These are phyloP conservation scores for Actinostola sp. DNA, from an alignment of 92 coral and sea anemone species.

Conservation along the genomic window DNA sequence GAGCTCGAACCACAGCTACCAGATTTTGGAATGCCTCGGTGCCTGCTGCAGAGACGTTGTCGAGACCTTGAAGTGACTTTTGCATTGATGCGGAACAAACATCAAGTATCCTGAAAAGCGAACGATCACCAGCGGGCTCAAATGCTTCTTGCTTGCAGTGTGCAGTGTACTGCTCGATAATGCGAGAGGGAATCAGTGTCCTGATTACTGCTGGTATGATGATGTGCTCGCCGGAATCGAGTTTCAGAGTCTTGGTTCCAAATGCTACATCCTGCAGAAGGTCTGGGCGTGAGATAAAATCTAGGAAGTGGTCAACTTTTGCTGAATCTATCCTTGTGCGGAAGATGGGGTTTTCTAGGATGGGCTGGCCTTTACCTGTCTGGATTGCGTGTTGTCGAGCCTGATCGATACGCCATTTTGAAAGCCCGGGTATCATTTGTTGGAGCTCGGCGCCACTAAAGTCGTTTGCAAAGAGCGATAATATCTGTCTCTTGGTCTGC, in stretches of 20 bases:
- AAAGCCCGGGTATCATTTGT: constrained; percentile 33
- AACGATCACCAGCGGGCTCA: constrained; percentile 62
- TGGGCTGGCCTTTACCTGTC: constrained; percentile 42
- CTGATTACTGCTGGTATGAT: constrained; percentile 59
- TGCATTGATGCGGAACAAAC: constrained; percentile 60
- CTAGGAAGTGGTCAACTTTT: constrained; percentile 51
- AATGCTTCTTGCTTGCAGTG: constrained; percentile 43
- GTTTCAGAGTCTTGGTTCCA: constrained; percentile 55
- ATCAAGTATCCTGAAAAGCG: constrained; percentile 63
- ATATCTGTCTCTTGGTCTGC: constrained; percentile 60
- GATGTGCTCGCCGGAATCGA: constrained; percentile 58
- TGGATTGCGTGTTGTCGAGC: constrained; percentile 56
- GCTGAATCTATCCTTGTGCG: constrained; percentile 42
- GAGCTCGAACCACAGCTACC: constrained; percentile 29
- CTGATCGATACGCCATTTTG: constrained; percentile 63
- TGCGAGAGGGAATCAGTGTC: constrained; percentile 52
- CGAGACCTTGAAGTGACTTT: constrained; percentile 61
- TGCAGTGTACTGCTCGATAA: constrained; percentile 44
- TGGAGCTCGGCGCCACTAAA: constrained; percentile 46
- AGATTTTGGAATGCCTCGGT: constrained; percentile 59
- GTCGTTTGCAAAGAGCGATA: constrained; percentile 56
- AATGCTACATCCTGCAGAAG: constrained; percentile 67
- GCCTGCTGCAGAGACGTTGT: constrained; percentile 61
- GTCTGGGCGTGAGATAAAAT: constrained; percentile 59
- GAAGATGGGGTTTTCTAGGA: constrained; percentile 23